Evolutionary conservation across 2,113 vertebrate species (phyloP).

Genomic region (Phyllostomus discolor): DNA sequence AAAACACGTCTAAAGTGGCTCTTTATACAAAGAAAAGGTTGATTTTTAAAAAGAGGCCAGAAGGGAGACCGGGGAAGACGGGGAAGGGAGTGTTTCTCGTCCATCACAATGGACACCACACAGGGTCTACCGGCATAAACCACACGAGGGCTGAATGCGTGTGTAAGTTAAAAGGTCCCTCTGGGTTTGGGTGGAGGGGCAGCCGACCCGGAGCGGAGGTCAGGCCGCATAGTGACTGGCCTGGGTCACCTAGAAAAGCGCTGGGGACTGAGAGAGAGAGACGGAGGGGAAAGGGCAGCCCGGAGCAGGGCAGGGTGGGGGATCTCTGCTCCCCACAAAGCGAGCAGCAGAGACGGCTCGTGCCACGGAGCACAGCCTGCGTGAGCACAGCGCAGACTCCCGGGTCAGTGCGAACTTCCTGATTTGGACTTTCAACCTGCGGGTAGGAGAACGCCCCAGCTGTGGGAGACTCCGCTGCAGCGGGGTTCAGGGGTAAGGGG

Average conservation of each 20-base stretch:
- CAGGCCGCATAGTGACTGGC: not conserved
- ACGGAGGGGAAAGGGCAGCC: not conserved
- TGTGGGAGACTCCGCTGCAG: not conserved
- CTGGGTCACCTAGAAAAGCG: fast-evolving
- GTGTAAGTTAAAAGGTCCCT: not conserved
- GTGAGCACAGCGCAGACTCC: fast-evolving
- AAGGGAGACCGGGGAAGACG: not conserved
- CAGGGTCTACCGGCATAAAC: not conserved
- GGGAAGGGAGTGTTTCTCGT: too few species aligned
- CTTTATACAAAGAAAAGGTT: not conserved
- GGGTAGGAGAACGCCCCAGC: not conserved
- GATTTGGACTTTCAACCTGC: not conserved
- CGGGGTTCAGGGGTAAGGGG: not conserved
- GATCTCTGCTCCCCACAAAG: not conserved
- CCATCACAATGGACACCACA: fast-evolving
- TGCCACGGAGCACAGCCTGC: not conserved
- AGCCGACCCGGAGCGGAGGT: not conserved
- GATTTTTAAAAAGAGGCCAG: not conserved
- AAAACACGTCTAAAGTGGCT: not conserved
- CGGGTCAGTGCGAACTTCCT: fast-evolving
- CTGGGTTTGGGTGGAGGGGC: not conserved
- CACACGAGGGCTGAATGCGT: fast-evolving
- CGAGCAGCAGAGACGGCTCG: fast-evolving
- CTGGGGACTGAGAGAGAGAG: fast-evolving
- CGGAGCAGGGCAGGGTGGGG: fast-evolving